Base-by-base conservation (phyloP, 2,797 vertebrate species). In the Margarornis squamiger region DNA sequence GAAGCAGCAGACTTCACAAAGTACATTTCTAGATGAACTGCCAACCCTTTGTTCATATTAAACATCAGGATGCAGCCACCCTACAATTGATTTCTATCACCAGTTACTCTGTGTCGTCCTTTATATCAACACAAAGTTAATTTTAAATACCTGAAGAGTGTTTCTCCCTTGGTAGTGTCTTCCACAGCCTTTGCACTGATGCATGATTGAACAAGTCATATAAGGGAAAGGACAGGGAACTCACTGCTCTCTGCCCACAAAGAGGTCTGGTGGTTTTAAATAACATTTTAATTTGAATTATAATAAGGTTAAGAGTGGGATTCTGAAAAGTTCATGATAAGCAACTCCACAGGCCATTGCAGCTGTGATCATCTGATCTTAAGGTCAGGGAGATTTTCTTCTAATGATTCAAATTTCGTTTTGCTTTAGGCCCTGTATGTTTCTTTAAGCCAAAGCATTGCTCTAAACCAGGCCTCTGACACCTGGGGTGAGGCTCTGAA, bases 401-500 rank as follows among this genome's bases (percentile, higher is more conserved):
- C 32, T 65, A 86, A 80, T 43, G 18, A 65, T n/a, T 92, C 61
- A 49, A 80, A 86, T 93, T 91, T 93, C 74, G 67, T 95, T 95
- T 96, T 94, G 63, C 68, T 95, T 96, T 84, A 91, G 38, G 19
- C 12, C 41, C 83, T 91, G 52, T 63, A 61, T 74, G 46, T 83
- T 92, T 62, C 43, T 38, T 66, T n/a, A 78, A 55, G 73, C 23
- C 74, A 86, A 81, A 84, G 2, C 12, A 76, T 12, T 86, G 49
- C 84, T 83, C 80, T 90, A 73, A 62, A 75, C 80, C 78, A 95
- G 59, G 58, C n/a, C 87, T 92, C 24, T 87, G 92, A 93, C 93
- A 93, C 68, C 52, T 61, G 61, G n/a, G 92, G 74, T 81, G 94
- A 96, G 82, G 7, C n/a, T 96, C 83, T 91, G 87, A 95, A 95